Evolutionary conservation across 2,113 vertebrate species (phyloP).

Genomic region (Mesembrinibis cayennensis): DNA sequence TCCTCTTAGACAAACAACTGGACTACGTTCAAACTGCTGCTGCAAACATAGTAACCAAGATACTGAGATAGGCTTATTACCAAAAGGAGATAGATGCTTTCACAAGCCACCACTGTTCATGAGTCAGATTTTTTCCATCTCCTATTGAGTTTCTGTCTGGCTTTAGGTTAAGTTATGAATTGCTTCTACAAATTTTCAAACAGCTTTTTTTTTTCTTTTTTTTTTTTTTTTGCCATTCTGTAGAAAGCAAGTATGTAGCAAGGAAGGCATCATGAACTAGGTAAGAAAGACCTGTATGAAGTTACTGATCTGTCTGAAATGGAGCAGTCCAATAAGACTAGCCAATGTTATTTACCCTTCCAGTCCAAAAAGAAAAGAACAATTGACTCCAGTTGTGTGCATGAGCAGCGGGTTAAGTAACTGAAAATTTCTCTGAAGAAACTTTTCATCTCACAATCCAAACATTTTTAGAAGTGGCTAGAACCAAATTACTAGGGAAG

Average conservation of each 20-base stretch:
- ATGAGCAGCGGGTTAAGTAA: neutral
- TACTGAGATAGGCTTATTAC: neutral
- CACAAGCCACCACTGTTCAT: neutral
- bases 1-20: neutral
- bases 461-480: neutral
- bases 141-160: neutral
- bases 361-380: neutral
- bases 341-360: neutral
- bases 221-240: neutral
- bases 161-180: neutral
- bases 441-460: neutral
- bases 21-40: neutral
- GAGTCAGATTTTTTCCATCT: neutral
- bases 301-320: neutral
- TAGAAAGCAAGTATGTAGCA: neutral
- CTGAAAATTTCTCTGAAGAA: neutral
- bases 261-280: neutral
- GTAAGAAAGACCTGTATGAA: neutral
- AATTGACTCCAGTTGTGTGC: accelerated
- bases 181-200: neutral
- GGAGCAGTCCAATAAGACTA: neutral
- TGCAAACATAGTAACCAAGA: neutral
- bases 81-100: neutral
- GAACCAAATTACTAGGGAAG: neutral
- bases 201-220: no score